These are phyloP conservation scores for Prionchulus punctatus DNA, from an alignment of 2,888 invertebrate genomes.

Conservation along the genomic window DNA sequence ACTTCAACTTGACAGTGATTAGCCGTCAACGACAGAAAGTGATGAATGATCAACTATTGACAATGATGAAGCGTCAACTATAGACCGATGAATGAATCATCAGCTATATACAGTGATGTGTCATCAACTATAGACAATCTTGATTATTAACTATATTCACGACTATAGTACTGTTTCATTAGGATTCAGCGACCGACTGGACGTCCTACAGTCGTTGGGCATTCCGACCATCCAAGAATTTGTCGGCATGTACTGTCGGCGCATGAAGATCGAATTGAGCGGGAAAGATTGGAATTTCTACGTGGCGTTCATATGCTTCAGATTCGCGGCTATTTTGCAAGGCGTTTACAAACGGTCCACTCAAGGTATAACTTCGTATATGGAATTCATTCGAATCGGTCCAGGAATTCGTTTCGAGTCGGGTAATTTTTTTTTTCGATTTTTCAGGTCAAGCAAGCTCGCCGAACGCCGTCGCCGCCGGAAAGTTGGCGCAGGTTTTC, in stretches of 20 bases:
- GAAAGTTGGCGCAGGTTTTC: slow-evolving; percentile 20
- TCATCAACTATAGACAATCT: background rate
- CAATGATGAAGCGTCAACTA: no score
- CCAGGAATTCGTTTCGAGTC: no score
- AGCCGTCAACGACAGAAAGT: no score
- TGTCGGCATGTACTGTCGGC: slow-evolving; percentile 20
- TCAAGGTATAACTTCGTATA: slow-evolving; percentile 22
- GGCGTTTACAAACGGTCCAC: slow-evolving; percentile 35
- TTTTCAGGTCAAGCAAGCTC: slow-evolving; percentile 34
- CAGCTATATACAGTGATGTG: background rate
- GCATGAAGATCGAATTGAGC: slow-evolving; percentile 19
- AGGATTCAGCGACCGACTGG: slow-evolving; percentile 17
- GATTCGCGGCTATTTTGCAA: slow-evolving; percentile 35
- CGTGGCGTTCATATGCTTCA: slow-evolving; percentile 33
- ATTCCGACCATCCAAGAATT: slow-evolving; percentile 24
- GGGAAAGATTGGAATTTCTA: slow-evolving; percentile 31
- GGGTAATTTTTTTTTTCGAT: no score
- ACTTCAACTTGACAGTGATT: no score
- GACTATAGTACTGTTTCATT: background rate
- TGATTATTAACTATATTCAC: background rate
- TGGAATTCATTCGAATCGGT: background rate
- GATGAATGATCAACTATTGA: no score
- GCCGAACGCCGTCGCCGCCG: slow-evolving; percentile 22
- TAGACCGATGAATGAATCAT: background rate
- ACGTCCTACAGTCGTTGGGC: slow-evolving; percentile 19